Percentiles rank a stretch among this genome's conserved stretches.
Evolutionary conservation across 2,797 vertebrate genomes (phyloP).

Genomic region (Prunella strophiata): DNA sequence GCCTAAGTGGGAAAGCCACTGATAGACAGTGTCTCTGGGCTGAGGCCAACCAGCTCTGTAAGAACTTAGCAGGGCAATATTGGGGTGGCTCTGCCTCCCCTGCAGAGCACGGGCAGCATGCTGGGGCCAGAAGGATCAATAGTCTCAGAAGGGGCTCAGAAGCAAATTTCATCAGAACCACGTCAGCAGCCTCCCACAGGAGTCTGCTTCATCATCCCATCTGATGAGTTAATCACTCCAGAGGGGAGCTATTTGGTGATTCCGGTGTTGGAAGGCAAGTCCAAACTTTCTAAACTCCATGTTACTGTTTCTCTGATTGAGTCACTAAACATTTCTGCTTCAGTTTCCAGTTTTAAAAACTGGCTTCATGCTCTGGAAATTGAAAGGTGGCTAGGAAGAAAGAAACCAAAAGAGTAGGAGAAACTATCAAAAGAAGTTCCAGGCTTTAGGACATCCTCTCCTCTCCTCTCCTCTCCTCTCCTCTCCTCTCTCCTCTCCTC

Average conservation of each 20-base stretch:
- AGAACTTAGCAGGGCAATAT: neutral
- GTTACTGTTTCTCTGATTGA: neutral
- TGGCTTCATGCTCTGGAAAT: neutral
- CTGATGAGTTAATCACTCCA: neutral
- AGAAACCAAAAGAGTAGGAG: neutral
- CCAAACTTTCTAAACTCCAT: neutral
- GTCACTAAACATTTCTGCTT: conserved; percentile 10
- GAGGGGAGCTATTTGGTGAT: neutral
- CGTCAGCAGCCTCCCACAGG: neutral
- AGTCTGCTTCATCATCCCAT: neutral
- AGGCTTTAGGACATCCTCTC: neutral
- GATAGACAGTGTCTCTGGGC: neutral
- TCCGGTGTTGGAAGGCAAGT: neutral
- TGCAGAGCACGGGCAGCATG: neutral
- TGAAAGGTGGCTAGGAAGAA: neutral
- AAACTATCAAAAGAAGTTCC: neutral
- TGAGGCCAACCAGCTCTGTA: neutral
- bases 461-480: too few species aligned
- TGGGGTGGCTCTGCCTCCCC: neutral
- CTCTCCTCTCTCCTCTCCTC: neutral
- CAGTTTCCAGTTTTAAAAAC: neutral
- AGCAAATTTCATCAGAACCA: neutral
- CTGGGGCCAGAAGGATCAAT: neutral
- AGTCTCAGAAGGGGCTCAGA: neutral
- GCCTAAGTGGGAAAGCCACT: neutral